A percentile compares a stretch with the other conserved stretches of the same genome.
These are phyloP conservation scores for Gymnocypris eckloni DNA, from an alignment of 2,797 vertebrate genomes.

Conservation along the genomic window DNA sequence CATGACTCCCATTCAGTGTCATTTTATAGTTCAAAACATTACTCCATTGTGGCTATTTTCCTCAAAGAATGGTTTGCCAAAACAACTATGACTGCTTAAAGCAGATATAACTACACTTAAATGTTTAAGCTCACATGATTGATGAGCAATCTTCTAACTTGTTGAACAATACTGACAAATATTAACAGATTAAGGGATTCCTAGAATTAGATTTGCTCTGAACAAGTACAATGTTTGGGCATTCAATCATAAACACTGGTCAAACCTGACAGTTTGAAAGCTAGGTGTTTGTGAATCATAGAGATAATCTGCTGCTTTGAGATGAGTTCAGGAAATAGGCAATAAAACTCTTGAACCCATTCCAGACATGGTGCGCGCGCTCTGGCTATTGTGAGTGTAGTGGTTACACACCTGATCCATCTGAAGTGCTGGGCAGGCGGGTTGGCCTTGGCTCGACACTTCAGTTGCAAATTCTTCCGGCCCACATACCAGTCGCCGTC, in stretches of 20 bases:
- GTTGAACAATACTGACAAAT: neutral
- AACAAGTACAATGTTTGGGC: neutral
- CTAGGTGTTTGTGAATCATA: constrained; percentile 6
- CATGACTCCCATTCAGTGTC: neutral
- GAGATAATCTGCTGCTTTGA: constrained; percentile 44
- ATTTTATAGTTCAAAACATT: neutral
- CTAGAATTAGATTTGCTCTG: neutral
- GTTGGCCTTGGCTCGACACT: constrained; percentile 94
- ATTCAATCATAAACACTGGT: constrained; percentile 12
- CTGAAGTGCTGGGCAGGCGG: constrained; percentile 90
- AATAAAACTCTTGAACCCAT: constrained; percentile 34
- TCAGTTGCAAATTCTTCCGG: constrained; percentile 90
- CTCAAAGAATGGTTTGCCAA: neutral
- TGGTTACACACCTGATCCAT: constrained; percentile 90
- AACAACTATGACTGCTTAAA: neutral
- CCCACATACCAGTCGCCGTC: constrained; percentile 96
- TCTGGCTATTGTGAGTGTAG: constrained; percentile 7
- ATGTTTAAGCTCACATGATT: neutral
- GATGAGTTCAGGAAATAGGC: constrained; percentile 37
- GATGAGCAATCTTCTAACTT: neutral
- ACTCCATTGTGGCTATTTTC: neutral
- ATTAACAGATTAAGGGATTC: neutral
- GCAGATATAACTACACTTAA: neutral
- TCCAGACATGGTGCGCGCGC: constrained; percentile 18
- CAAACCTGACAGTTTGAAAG: neutral